Evolutionary conservation across 1,140 invertebrate genomes (phyloP).

Genomic region (Druon quercuslanigerum): DNA sequence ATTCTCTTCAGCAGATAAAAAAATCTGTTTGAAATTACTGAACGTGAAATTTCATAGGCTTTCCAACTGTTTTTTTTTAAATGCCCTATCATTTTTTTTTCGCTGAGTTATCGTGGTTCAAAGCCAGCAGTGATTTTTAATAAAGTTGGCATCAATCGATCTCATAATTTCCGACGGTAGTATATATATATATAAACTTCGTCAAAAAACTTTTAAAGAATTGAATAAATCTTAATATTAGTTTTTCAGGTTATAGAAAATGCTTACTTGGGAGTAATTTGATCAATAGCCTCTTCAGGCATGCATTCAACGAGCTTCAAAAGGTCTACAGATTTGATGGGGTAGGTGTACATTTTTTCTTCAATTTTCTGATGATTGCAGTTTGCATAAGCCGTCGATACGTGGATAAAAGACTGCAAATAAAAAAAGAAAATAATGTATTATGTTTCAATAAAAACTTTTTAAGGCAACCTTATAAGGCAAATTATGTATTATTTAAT

Average conservation of each 20-base stretch:
- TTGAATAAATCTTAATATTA: neutral
- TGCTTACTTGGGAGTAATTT: constrained; percentile 76
- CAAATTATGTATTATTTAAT: neutral
- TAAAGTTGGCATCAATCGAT: too few relatives aligned
- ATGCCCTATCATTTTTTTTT: too few relatives aligned
- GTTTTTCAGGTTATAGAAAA: neutral
- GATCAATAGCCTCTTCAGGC: constrained; percentile 74
- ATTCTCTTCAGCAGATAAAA: too few relatives aligned
- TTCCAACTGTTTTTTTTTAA: too few relatives aligned
- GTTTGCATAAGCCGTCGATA: constrained; percentile 84
- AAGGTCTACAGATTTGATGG: constrained; percentile 81
- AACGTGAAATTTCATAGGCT: too few relatives aligned
- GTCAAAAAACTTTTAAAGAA: neutral
- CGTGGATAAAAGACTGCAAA: constrained; percentile 79
- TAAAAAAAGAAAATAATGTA: constrained; percentile 32
- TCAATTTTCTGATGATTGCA: constrained; percentile 78
- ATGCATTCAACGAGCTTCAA: constrained; percentile 74
- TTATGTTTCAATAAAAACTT: constrained; percentile 5
- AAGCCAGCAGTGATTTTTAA: too few relatives aligned
- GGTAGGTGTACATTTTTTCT: constrained; percentile 83
- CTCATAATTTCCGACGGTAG: too few relatives aligned
- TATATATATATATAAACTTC: too few relatives aligned
- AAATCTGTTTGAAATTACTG: too few relatives aligned
- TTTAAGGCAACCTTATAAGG: neutral
- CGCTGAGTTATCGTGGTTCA: too few relatives aligned